Percentiles rank a stretch among this genome's conserved stretches.
Evolutionary conservation across 2,113 vertebrate species (phyloP).

Genomic region (Pelmatolapia mariae): DNA sequence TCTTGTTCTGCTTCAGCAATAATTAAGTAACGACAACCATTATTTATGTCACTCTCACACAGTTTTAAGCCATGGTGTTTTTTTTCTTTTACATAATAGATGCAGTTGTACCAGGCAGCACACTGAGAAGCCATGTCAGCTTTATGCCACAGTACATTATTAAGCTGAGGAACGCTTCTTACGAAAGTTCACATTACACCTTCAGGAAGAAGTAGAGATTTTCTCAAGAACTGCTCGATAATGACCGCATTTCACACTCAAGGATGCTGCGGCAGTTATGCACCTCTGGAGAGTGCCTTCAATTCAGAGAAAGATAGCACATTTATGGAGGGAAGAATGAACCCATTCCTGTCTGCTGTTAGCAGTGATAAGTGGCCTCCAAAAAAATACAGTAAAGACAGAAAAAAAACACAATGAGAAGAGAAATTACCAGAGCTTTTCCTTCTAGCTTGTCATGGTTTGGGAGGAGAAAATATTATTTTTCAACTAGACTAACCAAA

Average conservation of each 20-base stretch:
- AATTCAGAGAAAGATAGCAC: not conserved
- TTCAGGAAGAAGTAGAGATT: not conserved
- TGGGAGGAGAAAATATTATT: not conserved
- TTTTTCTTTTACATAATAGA: not conserved
- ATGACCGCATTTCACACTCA: not conserved
- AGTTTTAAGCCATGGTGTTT: not conserved
- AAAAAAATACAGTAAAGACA: not conserved
- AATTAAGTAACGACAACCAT: conserved; percentile 29
- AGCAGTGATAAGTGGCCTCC: not conserved
- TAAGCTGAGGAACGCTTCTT: not conserved
- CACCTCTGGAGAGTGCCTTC: not conserved
- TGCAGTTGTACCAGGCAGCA: not conserved
- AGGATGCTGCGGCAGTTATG: not conserved
- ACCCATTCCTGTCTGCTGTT: not conserved
- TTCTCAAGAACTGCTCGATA: not conserved
- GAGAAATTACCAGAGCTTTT: not conserved
- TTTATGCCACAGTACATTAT: not conserved
- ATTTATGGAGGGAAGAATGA: not conserved
- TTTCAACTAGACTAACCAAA: not conserved
- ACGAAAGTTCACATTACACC: not conserved
- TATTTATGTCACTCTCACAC: conserved; percentile 20
- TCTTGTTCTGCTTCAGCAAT: conserved; percentile 1
- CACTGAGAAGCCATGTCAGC: not conserved
- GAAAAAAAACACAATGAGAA: rapidly evolving
- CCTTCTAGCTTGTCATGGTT: not conserved